A percentile compares a stretch with the other conserved stretches of the same genome.
Conservation (phyloP, 1,140 invertebrate genomes). For the Meloidogyne floridensis region DNA sequence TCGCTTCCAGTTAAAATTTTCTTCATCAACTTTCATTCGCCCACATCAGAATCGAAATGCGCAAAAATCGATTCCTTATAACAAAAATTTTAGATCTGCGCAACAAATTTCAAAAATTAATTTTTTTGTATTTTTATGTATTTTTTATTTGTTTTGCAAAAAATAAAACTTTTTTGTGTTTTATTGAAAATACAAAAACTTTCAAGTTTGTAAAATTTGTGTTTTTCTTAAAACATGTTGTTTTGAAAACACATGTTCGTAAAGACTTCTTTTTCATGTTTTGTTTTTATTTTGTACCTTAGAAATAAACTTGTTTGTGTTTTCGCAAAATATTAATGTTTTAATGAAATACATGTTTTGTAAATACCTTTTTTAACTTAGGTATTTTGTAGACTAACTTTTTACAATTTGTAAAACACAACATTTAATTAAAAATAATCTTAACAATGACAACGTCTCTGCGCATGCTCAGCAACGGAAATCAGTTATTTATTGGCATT, state of each 20-base stretch:
- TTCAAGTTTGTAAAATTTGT: too few species aligned
- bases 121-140: too few species aligned
- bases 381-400: neutral
- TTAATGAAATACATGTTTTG: neutral
- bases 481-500: constrained; percentile 17
- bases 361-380: neutral
- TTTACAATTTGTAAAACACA: neutral
- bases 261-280: too few species aligned
- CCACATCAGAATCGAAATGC: neutral
- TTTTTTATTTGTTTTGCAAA: too few species aligned
- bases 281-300: too few species aligned
- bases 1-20: neutral
- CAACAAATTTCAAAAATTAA: neutral
- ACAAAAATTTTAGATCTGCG: neutral
- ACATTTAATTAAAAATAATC: neutral
- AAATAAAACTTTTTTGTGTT: too few species aligned
- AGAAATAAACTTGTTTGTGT: too few species aligned
- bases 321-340: too few species aligned
- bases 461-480: constrained; percentile 3
- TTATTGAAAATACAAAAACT: too few species aligned
- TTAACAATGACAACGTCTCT: neutral
- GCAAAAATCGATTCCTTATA: neutral
- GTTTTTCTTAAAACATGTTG: too few species aligned
- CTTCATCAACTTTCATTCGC: neutral
- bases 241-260: too few species aligned